Evolutionary conservation across 1,140 invertebrate genomes (phyloP), one percentile per base, ranked within the genome.

Genomic region (Lasaia peninsularis): DNA sequence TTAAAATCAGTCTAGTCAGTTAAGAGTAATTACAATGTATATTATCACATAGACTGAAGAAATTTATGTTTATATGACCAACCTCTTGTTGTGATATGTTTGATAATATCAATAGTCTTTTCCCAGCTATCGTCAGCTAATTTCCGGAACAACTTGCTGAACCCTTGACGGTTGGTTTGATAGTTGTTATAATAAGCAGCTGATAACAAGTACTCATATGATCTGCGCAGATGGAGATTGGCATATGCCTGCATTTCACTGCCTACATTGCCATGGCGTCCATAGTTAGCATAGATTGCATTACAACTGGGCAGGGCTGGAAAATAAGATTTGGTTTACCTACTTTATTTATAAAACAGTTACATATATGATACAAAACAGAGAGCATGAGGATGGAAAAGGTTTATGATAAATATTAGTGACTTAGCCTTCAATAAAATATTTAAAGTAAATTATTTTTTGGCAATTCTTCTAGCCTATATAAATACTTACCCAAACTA

Each of bases 101-200:
- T 94, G 62, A 96, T 94, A 4, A 95, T 68, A 2, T 93, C 91
- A 65, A 96, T 93, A 31, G 92, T 91, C 71, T 95, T 92, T 16
- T 93, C 90, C 93, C 95, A 97, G 10, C 92, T 88, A 18, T 92
- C 77, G 63, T 97, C 95, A 2, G 95, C 94, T 7, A 95, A 75
- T 63, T 93, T 92, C 52, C 92, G 90, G 83, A 95, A 96, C 9
- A 95, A 84, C 71, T 92, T 93, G 63, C 92, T 91, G 82, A 97
- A 96, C 9, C 95, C 95, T 28, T 91, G 90, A 34, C 95, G 90
- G 80, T 95, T 94, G 49, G 92, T 92, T 70, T 94, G 91, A 76
- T 94, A 96, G 69, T 94, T 95, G 50, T 93, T 93, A 82, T 95
- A 96, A 79, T 95, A 92, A 1, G 93, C 92, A 7, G 94, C 92